These are phyloP conservation scores for Hydraecia micacea DNA, from an alignment of 2,888 invertebrate genomes.

Conservation along the genomic window DNA sequence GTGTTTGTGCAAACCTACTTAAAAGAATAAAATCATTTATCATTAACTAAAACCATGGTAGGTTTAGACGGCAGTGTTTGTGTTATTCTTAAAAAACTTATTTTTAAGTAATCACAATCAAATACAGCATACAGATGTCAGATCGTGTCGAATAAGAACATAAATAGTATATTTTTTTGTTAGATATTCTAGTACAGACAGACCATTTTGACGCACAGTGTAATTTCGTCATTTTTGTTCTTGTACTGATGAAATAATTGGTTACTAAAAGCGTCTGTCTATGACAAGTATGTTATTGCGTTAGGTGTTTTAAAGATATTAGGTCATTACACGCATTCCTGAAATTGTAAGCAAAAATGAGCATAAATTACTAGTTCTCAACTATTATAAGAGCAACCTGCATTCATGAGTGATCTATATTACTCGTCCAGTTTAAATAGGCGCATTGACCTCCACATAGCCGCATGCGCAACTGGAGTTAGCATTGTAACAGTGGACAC, in stretches of 20 bases:
- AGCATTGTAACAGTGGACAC: constrained; percentile 79
- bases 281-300: background rate
- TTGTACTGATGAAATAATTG: background rate
- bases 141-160: background rate
- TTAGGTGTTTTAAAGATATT: background rate
- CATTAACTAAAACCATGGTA: background rate
- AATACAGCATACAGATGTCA: background rate
- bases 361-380: background rate
- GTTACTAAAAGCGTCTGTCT: background rate
- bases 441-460: constrained; percentile 86
- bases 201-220: background rate
- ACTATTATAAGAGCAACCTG: background rate
- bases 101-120: background rate
- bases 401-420: constrained; percentile 49
- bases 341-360: background rate
- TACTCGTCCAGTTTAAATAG: constrained; percentile 77
- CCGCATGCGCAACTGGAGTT: constrained; percentile 72
- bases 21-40: too few species aligned
- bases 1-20: too few species aligned
- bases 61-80: background rate
- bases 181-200: background rate
- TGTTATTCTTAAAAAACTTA: background rate
- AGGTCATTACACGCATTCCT: background rate
- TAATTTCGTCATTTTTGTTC: background rate
- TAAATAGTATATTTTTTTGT: background rate